Evolutionary conservation across 2,113 vertebrate genomes (phyloP).

Genomic region (Mohoua ochrocephala): DNA sequence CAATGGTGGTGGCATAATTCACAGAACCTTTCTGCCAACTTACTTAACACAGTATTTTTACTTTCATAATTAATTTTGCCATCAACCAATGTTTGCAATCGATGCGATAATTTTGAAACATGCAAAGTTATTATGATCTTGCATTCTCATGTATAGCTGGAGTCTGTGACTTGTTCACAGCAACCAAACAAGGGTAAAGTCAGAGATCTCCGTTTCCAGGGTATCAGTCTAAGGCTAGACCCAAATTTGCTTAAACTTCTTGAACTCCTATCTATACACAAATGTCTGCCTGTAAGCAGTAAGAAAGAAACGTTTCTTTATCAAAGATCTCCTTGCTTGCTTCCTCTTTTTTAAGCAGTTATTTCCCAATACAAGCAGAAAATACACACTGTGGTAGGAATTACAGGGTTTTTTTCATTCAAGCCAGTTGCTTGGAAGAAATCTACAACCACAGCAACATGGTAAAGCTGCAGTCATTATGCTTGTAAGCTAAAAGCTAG

Average conservation of each 20-base stretch:
- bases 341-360: background rate
- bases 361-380: background rate
- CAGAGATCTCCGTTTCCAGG: background rate
- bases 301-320: background rate
- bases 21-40: background rate
- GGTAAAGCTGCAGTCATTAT: background rate
- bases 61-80: background rate
- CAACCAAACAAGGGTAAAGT: background rate
- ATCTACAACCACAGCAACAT: background rate
- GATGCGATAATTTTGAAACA: background rate
- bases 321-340: accelerated
- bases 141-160: background rate
- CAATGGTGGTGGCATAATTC: background rate
- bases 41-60: background rate
- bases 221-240: background rate
- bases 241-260: background rate
- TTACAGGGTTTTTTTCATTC: background rate
- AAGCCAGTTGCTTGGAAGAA: background rate
- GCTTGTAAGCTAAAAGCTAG: background rate
- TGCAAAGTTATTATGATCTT: background rate
- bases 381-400: background rate
- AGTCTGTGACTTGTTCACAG: background rate
- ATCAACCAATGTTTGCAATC: background rate
- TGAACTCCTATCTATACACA: background rate
- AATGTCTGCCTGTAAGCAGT: background rate